These are phyloP conservation scores for Leptoclinus maculatus DNA, from an alignment of 2,797 vertebrate species.

Conservation along the genomic window DNA sequence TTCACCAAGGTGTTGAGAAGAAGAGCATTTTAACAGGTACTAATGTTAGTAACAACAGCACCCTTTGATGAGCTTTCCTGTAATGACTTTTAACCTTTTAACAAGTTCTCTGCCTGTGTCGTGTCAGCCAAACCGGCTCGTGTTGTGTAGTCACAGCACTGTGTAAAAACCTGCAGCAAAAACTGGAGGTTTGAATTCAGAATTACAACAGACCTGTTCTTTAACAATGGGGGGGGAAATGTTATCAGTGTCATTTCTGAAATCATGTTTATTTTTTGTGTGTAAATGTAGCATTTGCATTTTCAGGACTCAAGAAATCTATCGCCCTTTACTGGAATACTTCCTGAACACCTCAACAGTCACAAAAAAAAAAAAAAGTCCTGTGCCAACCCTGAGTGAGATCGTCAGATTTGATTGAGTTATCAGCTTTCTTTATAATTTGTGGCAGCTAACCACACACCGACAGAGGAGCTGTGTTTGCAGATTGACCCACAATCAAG, in stretches of 20 bases:
- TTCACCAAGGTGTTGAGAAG: not conserved
- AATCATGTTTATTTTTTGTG: not conserved
- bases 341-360: not conserved
- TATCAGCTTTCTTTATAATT: too few relatives aligned
- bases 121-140: not conserved
- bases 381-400: too few relatives aligned
- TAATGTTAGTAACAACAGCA: not conserved
- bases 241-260: not conserved
- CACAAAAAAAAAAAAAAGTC: too few relatives aligned
- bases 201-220: not conserved
- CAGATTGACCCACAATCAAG: too few relatives aligned
- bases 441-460: too few relatives aligned
- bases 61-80: not conserved
- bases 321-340: not conserved
- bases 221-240: not conserved
- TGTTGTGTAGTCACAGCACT: not conserved
- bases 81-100: not conserved
- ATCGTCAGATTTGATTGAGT: not conserved
- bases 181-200: not conserved
- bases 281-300: not conserved
- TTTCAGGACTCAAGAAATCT: not conserved
- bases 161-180: not conserved
- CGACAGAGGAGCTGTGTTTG: too few relatives aligned
- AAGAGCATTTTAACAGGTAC: constrained; percentile 30
- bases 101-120: not conserved